Conservation (phyloP, 2,797 vertebrate genomes). For the Squalus acanthias region DNA sequence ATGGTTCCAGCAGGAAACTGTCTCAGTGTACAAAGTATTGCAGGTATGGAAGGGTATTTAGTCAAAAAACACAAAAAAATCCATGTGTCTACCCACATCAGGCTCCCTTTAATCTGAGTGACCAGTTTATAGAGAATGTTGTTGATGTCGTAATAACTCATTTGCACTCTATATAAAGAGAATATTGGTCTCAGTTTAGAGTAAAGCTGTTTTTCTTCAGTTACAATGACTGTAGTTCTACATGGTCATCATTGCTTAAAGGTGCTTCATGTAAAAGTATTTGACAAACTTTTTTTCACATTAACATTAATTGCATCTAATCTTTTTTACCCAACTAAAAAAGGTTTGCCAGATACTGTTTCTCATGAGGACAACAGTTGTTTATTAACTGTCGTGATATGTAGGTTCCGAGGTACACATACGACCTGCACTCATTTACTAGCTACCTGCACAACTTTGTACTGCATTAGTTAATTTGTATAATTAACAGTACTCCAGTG, state of each 20-base stretch:
- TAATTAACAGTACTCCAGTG: neutral
- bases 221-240: neutral
- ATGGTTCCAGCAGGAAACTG: neutral
- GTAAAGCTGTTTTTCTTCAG: no score
- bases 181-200: neutral
- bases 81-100: neutral
- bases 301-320: neutral
- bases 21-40: neutral
- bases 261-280: neutral
- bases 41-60: neutral
- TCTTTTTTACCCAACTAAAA: neutral
- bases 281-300: neutral
- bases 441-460: neutral
- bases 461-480: neutral
- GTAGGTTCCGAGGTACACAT: neutral
- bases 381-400: neutral
- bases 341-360: neutral
- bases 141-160: neutral
- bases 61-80: neutral
- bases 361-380: neutral
- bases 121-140: neutral
- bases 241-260: neutral
- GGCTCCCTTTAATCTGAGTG: neutral
- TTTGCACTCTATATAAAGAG: no score
- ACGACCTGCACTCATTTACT: neutral